Conservation (phyloP, 23 tunicate genomes). For the Styela plicata region DNA sequence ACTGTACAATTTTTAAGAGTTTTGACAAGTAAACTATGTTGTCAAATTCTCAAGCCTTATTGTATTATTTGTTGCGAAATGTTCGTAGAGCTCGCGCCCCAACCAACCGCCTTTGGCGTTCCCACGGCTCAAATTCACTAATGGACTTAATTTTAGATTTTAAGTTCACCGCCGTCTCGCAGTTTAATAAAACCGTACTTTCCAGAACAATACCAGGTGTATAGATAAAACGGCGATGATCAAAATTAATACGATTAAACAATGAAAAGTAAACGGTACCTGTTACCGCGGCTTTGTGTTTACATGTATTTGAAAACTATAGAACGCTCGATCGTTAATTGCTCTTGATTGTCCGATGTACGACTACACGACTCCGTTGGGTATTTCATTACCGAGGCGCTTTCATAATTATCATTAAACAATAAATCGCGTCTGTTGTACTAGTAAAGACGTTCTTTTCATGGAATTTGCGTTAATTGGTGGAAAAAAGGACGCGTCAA, state of each 20-base stretch:
- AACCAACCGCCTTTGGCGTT: background rate
- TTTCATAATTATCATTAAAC: background rate
- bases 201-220: background rate
- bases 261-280: background rate
- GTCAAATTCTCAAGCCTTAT: no score
- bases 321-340: background rate
- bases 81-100: no score
- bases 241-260: background rate
- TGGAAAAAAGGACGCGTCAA: background rate
- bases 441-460: background rate
- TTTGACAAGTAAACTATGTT: no score
- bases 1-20: no score
- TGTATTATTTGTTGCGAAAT: no score
- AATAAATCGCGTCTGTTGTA: background rate
- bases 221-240: background rate
- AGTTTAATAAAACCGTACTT: background rate
- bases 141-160: background rate
- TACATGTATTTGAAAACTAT: background rate
- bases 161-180: background rate
- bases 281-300: background rate
- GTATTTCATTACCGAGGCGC: background rate
- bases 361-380: background rate
- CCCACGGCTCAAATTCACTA: background rate
- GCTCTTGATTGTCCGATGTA: background rate
- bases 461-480: background rate